Evolutionary conservation across 2,797 vertebrate species (phyloP), one percentile per base, ranked within the genome.

Genomic region (Champsocephalus esox): DNA sequence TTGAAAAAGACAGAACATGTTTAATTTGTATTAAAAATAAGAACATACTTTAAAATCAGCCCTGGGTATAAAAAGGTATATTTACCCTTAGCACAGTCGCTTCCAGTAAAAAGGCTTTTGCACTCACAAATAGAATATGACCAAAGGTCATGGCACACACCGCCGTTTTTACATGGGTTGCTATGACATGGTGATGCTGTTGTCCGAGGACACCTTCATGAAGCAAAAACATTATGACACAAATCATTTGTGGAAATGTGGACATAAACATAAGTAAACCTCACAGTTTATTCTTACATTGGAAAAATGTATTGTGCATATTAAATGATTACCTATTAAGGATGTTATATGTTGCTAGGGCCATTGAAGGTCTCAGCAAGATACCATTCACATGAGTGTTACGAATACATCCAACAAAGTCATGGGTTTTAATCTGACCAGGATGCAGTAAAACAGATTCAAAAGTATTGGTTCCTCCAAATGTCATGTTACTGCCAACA

Each of bases 341-440:
- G 64, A 95, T 80, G 65, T 95, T 95, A 69, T 88, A 85, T 8
- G 81, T 65, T 72, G 85, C 69, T 10, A 95, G 77, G 38, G 93
- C 91, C 85, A 83, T 89, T 9, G 89, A 81, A 48, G 86, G 87
- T 72, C 79, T 88, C 45, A 95, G 78, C 50, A 82, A 62, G 58
- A 94, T 80, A 13, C 93, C 91, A 41, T 96, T 96, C 3, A 96
- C 73, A 52, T 90, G 57, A 73, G 95, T 59, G 67, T 94, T 94
- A 71, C 87, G 87, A 68, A 96, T 75, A 73, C 95, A 96, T 62
- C 95, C 95, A 66, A 95, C 89, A 88, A 96, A 96, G 83, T 95
- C 89, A 62, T 96, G 93, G 11, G 87, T 91, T 89, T 87, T 87
- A 80, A 94, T 91, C 66, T 93, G 94, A 82, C 48, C 65, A 10